Percentiles rank a stretch among this genome's conserved stretches.
phyloP scores from a whole-genome alignment of 2,797 vertebrate species.

The Danio kyathit region DNA sequence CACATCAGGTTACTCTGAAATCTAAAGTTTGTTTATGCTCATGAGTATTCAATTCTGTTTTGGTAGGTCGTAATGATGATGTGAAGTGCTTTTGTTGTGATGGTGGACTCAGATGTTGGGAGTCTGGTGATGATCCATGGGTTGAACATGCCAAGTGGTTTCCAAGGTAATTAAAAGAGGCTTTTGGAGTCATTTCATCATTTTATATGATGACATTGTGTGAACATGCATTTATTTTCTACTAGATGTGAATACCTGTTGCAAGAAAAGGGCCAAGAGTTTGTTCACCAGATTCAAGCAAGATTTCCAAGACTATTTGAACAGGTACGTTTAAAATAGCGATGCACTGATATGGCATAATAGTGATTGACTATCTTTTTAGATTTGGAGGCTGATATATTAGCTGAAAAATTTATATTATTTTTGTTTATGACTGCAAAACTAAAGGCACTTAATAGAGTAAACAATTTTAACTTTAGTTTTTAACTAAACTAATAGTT shows the following conservation, averaged over 20 bases:
- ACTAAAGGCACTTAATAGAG: too few species aligned
- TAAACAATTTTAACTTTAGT: too few species aligned
- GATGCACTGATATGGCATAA: too few species aligned
- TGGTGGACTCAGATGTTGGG: slow-evolving; percentile 97
- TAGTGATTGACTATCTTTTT: too few species aligned
- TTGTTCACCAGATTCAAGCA: slow-evolving; percentile 93
- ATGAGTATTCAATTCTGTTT: neutral
- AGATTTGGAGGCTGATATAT: too few species aligned
- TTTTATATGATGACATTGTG: neutral
- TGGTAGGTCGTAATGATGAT: slow-evolving; percentile 92
- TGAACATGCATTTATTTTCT: neutral
- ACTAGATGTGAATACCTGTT: slow-evolving; percentile 94
- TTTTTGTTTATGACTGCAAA: too few species aligned
- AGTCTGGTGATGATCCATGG: slow-evolving; percentile 98
- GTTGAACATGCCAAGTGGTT: slow-evolving; percentile 99
- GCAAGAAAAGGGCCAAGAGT: slow-evolving; percentile 91
- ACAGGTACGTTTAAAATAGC: slow-evolving; percentile 80
- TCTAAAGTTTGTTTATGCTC: neutral
- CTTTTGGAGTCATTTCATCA: neutral
- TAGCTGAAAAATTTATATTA: too few species aligned
- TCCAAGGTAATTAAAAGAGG: slow-evolving; percentile 85
- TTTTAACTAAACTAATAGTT: too few species aligned
- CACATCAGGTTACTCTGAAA: neutral
- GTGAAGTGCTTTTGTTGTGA: slow-evolving; percentile 99
- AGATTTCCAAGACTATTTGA: slow-evolving; percentile 96